A percentile compares a stretch with the other conserved stretches of the same genome.
Conservation (phyloP, 2,888 invertebrate species). For the Chrysopilus asiliformis region DNA sequence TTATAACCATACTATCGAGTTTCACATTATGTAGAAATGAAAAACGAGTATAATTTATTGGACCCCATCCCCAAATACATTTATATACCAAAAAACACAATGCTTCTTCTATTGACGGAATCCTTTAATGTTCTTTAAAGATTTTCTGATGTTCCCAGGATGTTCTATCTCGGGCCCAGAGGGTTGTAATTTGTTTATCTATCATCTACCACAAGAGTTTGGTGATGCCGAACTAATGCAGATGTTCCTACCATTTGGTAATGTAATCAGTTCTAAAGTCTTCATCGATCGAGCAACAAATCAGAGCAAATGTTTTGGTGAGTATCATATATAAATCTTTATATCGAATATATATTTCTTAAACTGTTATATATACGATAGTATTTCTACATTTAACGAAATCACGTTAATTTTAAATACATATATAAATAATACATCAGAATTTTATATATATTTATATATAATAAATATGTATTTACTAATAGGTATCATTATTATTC, state of each 20-base stretch:
- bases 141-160: slow-evolving; percentile 65
- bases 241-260: slow-evolving; percentile 99
- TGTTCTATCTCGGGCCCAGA: slow-evolving; percentile 96
- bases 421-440: no score
- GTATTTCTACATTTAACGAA: no score
- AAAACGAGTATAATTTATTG: no score
- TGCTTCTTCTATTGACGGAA: slow-evolving; percentile 14
- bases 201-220: slow-evolving; percentile 99
- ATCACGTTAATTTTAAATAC: no score
- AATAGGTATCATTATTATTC: not conserved
- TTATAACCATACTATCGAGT: no score
- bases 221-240: slow-evolving; percentile 98
- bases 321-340: no score
- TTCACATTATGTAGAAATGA: no score
- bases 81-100: no score
- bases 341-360: no score
- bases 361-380: no score
- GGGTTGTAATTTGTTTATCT: slow-evolving; percentile 99
- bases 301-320: slow-evolving; percentile 99
- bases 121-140: slow-evolving; percentile 45
- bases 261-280: slow-evolving; percentile 99
- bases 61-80: no score
- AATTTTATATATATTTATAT: no score
- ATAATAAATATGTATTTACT: not conserved
- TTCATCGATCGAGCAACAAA: slow-evolving; percentile 99